A percentile compares a stretch with the other conserved stretches of the same genome.
phyloP scores from a whole-genome alignment of 2,113 vertebrate genomes.

The Ceyx cyanopectus region DNA sequence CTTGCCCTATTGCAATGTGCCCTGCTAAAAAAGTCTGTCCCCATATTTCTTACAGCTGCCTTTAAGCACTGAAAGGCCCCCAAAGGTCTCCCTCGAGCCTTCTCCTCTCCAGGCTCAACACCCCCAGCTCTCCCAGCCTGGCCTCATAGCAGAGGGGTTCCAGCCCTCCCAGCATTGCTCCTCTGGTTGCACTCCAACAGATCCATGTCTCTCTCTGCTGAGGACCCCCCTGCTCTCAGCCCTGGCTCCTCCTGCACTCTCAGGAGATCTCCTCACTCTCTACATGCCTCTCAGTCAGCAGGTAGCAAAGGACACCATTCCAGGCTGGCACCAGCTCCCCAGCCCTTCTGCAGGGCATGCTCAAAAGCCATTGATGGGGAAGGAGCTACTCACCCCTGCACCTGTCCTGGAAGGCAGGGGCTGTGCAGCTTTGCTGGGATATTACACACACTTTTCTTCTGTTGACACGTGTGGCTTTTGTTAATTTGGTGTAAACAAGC shows the following conservation, averaged over 20 bases:
- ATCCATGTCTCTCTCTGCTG: not conserved
- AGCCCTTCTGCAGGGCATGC: not conserved
- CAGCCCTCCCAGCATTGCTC: not conserved
- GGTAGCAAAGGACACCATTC: no score
- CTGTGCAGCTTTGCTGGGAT: not conserved
- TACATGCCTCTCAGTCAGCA: not conserved
- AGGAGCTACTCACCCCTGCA: not conserved
- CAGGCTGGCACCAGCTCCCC: not conserved
- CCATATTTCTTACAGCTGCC: not conserved
- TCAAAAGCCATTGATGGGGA: not conserved
- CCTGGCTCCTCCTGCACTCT: not conserved
- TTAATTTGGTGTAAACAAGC: constrained; percentile 19
- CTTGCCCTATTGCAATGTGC: not conserved
- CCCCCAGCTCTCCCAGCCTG: not conserved
- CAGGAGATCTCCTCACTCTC: not conserved
- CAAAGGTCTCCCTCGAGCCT: not conserved
- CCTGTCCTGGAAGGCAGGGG: not conserved
- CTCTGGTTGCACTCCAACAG: not conserved
- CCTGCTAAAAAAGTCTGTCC: not conserved
- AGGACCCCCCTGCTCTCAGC: not conserved
- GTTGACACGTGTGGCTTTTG: not conserved
- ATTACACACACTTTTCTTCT: not conserved
- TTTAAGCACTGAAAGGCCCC: not conserved
- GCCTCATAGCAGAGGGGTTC: not conserved
- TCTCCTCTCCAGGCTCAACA: not conserved